These are phyloP conservation scores for Stratiolaelaps scimitus DNA, from an alignment of 1,140 invertebrate genomes.

Conservation along the genomic window DNA sequence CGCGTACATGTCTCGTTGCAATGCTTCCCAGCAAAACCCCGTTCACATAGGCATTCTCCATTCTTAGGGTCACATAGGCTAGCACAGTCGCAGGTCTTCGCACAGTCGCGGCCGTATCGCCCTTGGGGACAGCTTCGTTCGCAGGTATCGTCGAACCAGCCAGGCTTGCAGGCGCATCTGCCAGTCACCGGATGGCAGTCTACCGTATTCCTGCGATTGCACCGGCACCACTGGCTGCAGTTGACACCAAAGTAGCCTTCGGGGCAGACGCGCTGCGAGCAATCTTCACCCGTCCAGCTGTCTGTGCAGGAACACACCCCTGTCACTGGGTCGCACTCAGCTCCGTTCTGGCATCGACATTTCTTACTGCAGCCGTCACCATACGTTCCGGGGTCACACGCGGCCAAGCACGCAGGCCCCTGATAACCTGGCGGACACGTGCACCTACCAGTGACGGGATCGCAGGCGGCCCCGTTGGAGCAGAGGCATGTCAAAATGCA, in stretches of 20 bases:
- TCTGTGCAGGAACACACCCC: conserved; percentile 45
- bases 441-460: conserved; percentile 30
- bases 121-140: conserved; percentile 47
- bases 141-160: conserved; percentile 65
- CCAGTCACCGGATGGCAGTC: conserved; percentile 69
- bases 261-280: conserved; percentile 31
- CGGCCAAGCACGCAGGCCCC: conserved; percentile 41
- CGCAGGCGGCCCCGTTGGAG: conserved; percentile 58
- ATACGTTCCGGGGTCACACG: conserved; percentile 39
- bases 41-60: conserved; percentile 52
- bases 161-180: conserved; percentile 69
- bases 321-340: conserved; percentile 42
- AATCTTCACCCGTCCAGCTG: conserved; percentile 43
- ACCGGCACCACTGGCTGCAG: conserved; percentile 61
- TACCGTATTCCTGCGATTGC: conserved; percentile 41
- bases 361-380: conserved; percentile 42
- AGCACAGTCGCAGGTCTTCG: conserved; percentile 35
- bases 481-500: conserved; percentile 68
- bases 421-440: not conserved
- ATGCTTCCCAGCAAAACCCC: too few relatives aligned
- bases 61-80: conserved; percentile 58
- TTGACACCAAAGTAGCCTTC: conserved; percentile 53
- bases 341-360: conserved; percentile 44
- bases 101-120: conserved; percentile 50
- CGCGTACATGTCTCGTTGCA: too few relatives aligned